These are phyloP conservation scores for Fulica atra DNA, from an alignment of 2,113 vertebrate species.

Conservation along the genomic window DNA sequence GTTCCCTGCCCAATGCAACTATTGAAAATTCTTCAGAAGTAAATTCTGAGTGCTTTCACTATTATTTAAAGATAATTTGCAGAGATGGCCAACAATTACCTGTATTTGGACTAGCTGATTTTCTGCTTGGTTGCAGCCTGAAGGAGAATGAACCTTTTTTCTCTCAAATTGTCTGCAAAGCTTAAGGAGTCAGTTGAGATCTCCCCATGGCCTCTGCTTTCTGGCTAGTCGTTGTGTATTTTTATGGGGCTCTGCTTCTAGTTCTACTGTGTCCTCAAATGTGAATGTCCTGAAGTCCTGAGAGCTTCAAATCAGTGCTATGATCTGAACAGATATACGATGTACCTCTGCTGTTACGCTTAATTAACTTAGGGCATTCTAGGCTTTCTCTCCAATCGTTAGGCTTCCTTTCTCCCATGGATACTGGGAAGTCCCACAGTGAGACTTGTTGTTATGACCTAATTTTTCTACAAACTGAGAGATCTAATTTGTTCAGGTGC, in stretches of 20 bases:
- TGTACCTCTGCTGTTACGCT: background rate
- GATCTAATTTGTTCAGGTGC: constrained; percentile 45
- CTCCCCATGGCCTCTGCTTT: background rate
- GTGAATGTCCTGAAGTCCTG: background rate
- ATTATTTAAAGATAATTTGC: background rate
- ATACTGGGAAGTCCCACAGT: constrained; percentile 26
- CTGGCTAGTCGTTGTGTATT: background rate
- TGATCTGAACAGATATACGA: background rate
- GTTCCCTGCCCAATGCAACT: background rate
- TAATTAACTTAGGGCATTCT: background rate
- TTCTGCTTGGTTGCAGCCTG: background rate
- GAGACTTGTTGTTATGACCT: constrained; percentile 29
- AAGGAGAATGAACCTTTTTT: background rate
- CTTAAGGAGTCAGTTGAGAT: background rate
- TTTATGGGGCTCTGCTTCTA: background rate
- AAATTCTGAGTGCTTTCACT: background rate
- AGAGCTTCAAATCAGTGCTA: background rate
- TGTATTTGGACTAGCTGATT: background rate
- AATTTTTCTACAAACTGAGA: constrained; percentile 27
- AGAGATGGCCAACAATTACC: fast-evolving
- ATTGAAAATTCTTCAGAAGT: background rate
- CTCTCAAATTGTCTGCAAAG: background rate
- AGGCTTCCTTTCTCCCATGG: constrained; percentile 34
- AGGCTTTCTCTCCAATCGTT: background rate
- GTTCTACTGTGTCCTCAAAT: background rate